Base-by-base conservation (phyloP, 2,888 invertebrate genomes). In the Nymphalis urticae region DNA sequence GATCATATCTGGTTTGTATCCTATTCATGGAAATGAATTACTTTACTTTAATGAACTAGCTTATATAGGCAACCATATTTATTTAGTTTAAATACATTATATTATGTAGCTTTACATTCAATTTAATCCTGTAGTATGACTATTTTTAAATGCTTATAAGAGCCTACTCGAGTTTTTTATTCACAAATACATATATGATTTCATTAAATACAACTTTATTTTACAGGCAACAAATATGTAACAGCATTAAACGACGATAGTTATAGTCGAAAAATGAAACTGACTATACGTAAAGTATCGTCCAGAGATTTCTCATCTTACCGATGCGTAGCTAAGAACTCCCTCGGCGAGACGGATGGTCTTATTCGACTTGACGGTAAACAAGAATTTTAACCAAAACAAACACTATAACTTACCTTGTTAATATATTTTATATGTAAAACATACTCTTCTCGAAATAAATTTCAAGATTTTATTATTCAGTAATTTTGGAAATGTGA, bases 281-380 rank as follows among this genome's bases (percentile, higher is more conserved):
- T 98, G 83, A 97, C 97, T 90, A 97, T 98, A 85, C 94, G 96
- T 69, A 95, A 95, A 85, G 96, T 97, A 74, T 95, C 95, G 63
- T 93, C 94, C 71, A 94, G 94, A 79, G 97, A 97, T 89, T 97
- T 97, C 85, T 97, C 97, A 69, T 96, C 97, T 65, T 97, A 97
- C 93, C 96, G 96, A 86, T 97, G 97, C 85, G 96, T 97, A 73
- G 97, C 97, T 64, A 98, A 97, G 92, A 98, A 98, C 89, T 97
- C 97, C 54, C 94, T 97, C 50, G 97, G 97, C 68, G 97, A 97
- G 87, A 97, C 97, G 53, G 97, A 97, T 87, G 97, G 97, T 61
- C 95, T 97, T 79, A 97, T 97, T 84, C 96, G 97, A 88, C 94
- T 97, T 75, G 97, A 97, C 89, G 97, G 97, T 97, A 93, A 93